Base-by-base conservation (phyloP, 1,140 invertebrate genomes). In the Drosophila sproati region DNA sequence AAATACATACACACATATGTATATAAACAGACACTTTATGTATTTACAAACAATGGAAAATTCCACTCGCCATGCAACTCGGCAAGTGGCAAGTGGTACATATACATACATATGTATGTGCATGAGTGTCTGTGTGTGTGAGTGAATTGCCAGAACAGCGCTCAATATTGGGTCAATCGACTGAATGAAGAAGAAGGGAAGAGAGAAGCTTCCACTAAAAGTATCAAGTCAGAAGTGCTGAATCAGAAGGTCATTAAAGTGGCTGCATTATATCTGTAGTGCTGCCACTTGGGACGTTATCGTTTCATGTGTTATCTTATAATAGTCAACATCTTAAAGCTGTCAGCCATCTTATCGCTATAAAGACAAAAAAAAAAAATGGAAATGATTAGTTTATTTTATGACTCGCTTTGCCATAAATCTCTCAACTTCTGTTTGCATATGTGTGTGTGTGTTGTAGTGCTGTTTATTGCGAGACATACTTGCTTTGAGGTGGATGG, bases 41-140 rank as follows among this genome's bases (percentile, higher is more conserved):
- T 80, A 73, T 73, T 60, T 68, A 68, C 80, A 73, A 75, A 83
- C 77, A 87, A 74, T 45, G 83, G 83, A 88, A 88, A 89, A 78
- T 89, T 88, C 85, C 83, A 87, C 67, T 88, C 69, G 83, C 78
- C 60, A 57, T 72, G 78, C 70, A 73, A 83, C 62, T 77, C 63
- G 41, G 67, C 81, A 68, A 78, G 82, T 68, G 72, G 82, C 73
- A 86, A 78, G 66, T 28, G 2, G 12, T 35, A 29, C 5, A 31
- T 43, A 50, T 28, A 71, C 59, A 75, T 50, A 35, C 20, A 60
- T 4, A 35, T 67, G 6, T 51, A n/a, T 34, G 28, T 5, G 5
- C 12, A 10, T 69, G 32, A 43, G n/a, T 59, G 10, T 51, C 3
- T 60, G 67, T 50, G 35, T 63, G 50, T 35, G n/a, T 52, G 35